Evolutionary conservation across 1,140 invertebrate species (phyloP).

Genomic region (Pissodes strobi): DNA sequence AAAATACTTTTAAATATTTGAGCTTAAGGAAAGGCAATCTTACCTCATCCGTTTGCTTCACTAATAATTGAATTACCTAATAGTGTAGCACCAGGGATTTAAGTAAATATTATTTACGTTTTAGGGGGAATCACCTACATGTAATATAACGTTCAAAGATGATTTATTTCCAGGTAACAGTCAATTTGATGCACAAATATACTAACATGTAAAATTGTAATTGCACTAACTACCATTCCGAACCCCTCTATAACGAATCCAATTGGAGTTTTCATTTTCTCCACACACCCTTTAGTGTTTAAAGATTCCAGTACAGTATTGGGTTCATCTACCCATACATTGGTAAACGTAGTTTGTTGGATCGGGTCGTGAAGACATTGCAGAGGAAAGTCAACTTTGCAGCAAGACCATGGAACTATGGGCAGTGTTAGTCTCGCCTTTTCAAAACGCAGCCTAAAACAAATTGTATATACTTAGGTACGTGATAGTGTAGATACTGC

Average conservation of each 20-base stretch:
- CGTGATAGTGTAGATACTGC: no score
- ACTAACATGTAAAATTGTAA: constrained; percentile 38
- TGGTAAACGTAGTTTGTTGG: constrained; percentile 46
- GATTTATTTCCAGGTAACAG: no score
- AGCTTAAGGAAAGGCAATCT: no score
- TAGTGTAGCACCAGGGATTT: no score
- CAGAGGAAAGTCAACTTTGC: constrained; percentile 49
- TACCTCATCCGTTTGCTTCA: no score
- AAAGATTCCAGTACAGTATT: constrained; percentile 43
- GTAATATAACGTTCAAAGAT: no score
- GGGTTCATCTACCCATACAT: constrained; percentile 50
- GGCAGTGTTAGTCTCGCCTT: constrained; percentile 15
- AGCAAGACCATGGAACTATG: constrained; percentile 54
- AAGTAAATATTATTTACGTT: no score
- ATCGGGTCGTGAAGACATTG: constrained; percentile 55
- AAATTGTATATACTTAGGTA: neutral
- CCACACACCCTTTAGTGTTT: constrained; percentile 49
- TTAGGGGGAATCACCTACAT: no score
- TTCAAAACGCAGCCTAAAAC: constrained; percentile 27
- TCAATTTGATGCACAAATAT: no score
- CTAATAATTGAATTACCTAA: no score
- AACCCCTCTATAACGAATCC: constrained; percentile 35
- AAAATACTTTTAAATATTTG: no score
- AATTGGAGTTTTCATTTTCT: constrained; percentile 45
- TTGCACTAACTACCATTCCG: constrained; percentile 27